Conservation (phyloP, 2,113 vertebrate species). For the Serilophus lunatus region DNA sequence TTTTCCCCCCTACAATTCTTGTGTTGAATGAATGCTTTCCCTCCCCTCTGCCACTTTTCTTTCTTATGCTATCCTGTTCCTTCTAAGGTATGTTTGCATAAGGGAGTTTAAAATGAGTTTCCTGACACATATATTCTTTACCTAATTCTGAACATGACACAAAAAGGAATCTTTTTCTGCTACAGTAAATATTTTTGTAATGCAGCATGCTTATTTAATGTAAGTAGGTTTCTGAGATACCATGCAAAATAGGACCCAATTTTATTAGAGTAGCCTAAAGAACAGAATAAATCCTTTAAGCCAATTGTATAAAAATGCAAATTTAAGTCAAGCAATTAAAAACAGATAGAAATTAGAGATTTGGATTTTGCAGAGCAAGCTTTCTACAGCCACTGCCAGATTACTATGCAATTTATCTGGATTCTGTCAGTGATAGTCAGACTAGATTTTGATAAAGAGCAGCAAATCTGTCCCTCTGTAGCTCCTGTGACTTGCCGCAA, state of each 20-base stretch:
- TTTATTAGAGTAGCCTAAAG: slow-evolving; percentile 64
- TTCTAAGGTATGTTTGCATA: background rate
- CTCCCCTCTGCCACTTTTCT: fast-evolving
- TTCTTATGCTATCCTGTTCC: background rate
- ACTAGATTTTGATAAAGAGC: slow-evolving; percentile 82
- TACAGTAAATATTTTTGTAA: slow-evolving; percentile 47
- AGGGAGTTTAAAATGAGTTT: background rate
- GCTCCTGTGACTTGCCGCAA: slow-evolving; percentile 66
- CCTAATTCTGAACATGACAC: background rate
- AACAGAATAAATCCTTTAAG: slow-evolving; percentile 69
- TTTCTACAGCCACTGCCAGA: slow-evolving; percentile 62
- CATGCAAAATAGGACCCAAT: background rate
- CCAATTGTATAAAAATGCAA: slow-evolving; percentile 81
- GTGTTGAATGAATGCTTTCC: background rate
- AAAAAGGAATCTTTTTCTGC: background rate
- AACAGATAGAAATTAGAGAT: slow-evolving; percentile 75
- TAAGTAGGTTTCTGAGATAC: slow-evolving; percentile 14
- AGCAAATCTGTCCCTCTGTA: slow-evolving; percentile 69
- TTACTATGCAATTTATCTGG: slow-evolving; percentile 73
- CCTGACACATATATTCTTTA: background rate
- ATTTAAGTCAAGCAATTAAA: slow-evolving; percentile 79
- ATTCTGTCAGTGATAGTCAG: slow-evolving; percentile 73
- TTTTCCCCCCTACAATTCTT: too few species aligned
- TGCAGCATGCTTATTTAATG: slow-evolving; percentile 15
- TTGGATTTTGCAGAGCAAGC: slow-evolving; percentile 68